Evolutionary conservation across 2,797 vertebrate genomes (phyloP).

Genomic region (Microtus californicus): DNA sequence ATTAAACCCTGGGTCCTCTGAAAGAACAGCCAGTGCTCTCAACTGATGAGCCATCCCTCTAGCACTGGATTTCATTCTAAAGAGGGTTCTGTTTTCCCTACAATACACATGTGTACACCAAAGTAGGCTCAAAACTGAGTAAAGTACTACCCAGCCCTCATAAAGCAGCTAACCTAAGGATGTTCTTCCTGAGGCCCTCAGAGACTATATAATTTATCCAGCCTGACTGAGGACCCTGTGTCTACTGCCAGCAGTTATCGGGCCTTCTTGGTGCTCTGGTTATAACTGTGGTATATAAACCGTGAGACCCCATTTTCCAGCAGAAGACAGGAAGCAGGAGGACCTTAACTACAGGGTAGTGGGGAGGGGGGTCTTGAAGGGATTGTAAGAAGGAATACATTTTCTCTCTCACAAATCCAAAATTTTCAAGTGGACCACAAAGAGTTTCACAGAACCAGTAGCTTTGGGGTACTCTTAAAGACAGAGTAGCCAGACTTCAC

Average conservation of each 20-base stretch:
- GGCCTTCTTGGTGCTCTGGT: background rate
- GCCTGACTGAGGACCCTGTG: background rate
- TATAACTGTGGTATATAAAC: background rate
- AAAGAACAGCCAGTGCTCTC: background rate
- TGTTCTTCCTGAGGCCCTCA: background rate
- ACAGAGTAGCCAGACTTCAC: background rate
- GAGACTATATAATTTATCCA: background rate
- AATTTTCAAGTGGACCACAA: background rate
- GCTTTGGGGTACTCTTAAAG: too few species aligned
- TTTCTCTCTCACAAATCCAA: background rate
- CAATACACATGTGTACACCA: background rate
- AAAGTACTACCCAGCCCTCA: background rate
- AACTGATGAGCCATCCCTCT: background rate
- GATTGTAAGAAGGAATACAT: background rate
- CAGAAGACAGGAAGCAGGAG: background rate
- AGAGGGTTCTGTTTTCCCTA: background rate
- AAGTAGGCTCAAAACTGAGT: background rate
- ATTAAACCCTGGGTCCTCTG: background rate
- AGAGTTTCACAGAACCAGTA: background rate
- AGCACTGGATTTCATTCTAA: background rate
- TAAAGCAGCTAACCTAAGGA: background rate
- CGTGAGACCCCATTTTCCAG: background rate
- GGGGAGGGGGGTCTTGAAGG: background rate
- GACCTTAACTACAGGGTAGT: background rate
- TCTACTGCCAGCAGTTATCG: background rate